Conservation (phyloP, 2,888 invertebrate species). For the Lithophane ornitopus region DNA sequence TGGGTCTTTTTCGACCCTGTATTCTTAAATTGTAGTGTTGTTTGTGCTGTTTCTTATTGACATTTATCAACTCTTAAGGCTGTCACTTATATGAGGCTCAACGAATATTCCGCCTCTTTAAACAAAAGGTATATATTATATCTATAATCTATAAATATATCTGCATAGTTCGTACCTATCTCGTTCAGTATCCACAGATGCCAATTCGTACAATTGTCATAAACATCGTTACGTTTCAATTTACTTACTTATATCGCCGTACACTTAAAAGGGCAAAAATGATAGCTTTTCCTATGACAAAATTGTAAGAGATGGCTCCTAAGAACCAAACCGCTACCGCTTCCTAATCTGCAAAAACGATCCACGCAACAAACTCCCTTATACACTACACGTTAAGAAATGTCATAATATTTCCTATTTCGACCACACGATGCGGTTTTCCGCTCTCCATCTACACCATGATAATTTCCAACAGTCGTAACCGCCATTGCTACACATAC, state of each 20-base stretch:
- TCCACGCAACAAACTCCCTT: not conserved
- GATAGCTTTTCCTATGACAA: not conserved
- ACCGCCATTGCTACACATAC: constrained; percentile 35
- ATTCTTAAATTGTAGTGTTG: not conserved
- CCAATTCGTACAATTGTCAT: no score
- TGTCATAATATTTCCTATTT: constrained; percentile 45
- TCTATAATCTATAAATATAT: no score
- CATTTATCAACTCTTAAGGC: not conserved
- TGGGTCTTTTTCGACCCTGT: no score
- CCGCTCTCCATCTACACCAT: constrained; percentile 23
- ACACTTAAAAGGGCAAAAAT: no score
- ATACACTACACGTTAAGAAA: constrained; percentile 18
- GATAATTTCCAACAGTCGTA: constrained; percentile 23
- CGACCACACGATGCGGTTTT: constrained; percentile 54
- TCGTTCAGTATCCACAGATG: no score
- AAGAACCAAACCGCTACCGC: not conserved
- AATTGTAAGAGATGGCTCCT: not conserved
- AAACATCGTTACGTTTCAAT: no score
- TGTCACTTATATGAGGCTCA: no score
- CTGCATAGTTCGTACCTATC: no score
- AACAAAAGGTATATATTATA: no score
- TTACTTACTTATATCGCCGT: no score
- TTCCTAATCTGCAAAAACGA: not conserved
- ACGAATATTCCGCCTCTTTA: no score
- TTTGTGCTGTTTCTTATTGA: not conserved